phyloP scores from a whole-genome alignment of 2,888 invertebrate genomes.

The Itoplectis maculator region DNA sequence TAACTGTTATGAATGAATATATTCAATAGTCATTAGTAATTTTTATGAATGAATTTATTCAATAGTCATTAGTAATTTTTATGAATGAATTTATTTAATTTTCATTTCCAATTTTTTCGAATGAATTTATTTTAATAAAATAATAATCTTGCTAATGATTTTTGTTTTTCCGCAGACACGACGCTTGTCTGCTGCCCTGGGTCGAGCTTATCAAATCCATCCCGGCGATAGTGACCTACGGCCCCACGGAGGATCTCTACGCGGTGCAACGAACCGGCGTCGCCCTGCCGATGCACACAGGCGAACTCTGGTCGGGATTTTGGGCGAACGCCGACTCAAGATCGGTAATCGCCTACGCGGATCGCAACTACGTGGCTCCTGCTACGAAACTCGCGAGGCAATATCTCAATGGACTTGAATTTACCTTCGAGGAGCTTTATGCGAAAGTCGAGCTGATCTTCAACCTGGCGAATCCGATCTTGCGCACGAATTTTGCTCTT shows the following conservation, averaged over 20 bases:
- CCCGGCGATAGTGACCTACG: conserved; percentile 80
- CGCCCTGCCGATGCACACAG: conserved; percentile 78
- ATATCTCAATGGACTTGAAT: conserved; percentile 71
- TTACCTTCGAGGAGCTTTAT: conserved; percentile 76
- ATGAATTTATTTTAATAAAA: too few relatives aligned
- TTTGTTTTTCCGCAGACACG: conserved; percentile 75
- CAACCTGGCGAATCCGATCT: conserved; percentile 79
- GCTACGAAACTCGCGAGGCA: conserved; percentile 73
- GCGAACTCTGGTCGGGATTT: conserved; percentile 75
- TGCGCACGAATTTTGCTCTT: conserved; percentile 78
- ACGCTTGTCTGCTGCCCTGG: conserved; percentile 82
- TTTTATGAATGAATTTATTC: conserved; percentile 17
- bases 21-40: neutral
- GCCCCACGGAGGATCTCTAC: conserved; percentile 79
- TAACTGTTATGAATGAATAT: neutral
- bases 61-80: too few relatives aligned
- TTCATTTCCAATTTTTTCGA: too few relatives aligned
- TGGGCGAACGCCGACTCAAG: conserved; percentile 70
- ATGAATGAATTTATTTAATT: too few relatives aligned
- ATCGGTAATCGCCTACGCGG: conserved; percentile 70
- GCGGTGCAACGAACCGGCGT: conserved; percentile 78
- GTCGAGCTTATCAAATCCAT: conserved; percentile 76
- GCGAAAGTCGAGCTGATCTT: conserved; percentile 78
- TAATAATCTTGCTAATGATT: too few relatives aligned
- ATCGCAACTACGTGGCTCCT: conserved; percentile 76